phyloP scores from a whole-genome alignment of 2,113 vertebrate genomes.

The Tauraco erythrolophus region DNA sequence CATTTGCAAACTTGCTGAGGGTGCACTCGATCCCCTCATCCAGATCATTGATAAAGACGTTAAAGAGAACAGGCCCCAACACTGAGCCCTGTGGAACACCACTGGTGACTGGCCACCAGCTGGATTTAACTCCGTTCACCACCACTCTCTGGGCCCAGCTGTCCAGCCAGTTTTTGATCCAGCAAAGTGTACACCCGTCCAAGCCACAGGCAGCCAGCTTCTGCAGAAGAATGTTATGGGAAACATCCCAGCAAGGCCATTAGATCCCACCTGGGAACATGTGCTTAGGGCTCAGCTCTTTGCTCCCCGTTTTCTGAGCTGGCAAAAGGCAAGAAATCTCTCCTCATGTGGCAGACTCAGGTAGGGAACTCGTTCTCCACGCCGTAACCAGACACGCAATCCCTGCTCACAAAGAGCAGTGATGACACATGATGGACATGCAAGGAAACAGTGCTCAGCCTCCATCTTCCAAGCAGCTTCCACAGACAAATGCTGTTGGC shows the following conservation, averaged over 20 bases:
- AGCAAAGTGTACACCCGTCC: no score
- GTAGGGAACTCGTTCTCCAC: neutral
- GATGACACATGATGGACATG: rapidly evolving
- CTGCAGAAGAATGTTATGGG: no score
- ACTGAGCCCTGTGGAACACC: no score
- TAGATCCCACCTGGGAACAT: neutral
- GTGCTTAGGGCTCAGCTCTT: neutral
- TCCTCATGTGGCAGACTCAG: neutral
- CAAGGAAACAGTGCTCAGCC: neutral
- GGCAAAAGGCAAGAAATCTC: neutral
- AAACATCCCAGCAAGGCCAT: neutral
- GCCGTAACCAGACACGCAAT: neutral
- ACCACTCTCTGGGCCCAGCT: no score
- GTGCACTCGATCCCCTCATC: no score
- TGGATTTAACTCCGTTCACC: no score
- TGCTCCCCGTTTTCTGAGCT: neutral
- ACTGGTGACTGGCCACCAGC: no score
- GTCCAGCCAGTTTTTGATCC: no score
- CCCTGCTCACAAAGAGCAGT: neutral
- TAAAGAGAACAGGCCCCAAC: no score
- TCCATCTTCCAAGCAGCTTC: neutral
- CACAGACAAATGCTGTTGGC: neutral
- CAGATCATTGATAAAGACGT: no score
- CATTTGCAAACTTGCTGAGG: no score
- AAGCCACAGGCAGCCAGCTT: no score